Percentiles rank a stretch among this genome's conserved stretches.
Evolutionary conservation across 2,113 vertebrate genomes (phyloP).

Genomic region (Apteryx owenii): DNA sequence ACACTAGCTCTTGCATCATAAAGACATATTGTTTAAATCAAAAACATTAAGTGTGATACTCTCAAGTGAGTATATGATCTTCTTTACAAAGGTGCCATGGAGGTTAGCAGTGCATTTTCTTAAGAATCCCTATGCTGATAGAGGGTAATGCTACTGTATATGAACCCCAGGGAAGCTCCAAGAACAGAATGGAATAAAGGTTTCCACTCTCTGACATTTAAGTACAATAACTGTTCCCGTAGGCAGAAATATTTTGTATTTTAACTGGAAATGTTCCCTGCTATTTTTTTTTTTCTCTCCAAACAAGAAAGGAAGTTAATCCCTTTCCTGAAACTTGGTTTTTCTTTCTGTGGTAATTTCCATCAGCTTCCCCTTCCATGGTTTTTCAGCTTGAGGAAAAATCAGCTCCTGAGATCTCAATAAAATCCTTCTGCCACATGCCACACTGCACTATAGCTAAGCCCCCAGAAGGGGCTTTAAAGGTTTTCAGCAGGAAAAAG

Average conservation of each 20-base stretch:
- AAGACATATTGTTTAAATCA: conserved; percentile 28
- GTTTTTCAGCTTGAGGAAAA: neutral
- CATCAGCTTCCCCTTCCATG: neutral
- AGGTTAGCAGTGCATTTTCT: neutral
- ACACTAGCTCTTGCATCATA: neutral
- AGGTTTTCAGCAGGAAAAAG: neutral
- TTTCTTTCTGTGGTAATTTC: neutral
- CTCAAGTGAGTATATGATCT: neutral
- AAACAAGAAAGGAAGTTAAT: neutral
- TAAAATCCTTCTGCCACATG: neutral
- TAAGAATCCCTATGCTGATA: neutral
- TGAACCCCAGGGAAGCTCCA: neutral
- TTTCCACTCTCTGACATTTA: conserved; percentile 15
- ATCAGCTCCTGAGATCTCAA: neutral
- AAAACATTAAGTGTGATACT: neutral
- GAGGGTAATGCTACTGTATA: neutral
- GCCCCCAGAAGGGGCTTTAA: neutral
- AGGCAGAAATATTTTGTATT: conserved; percentile 19
- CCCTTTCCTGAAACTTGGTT: neutral
- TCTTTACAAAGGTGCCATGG: neutral
- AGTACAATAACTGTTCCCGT: neutral
- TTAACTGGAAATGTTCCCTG: conserved; percentile 11
- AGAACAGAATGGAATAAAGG: neutral
- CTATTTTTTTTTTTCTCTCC: neutral
- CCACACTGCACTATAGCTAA: neutral